Conservation (phyloP, 2,113 vertebrate species). For the Myocastor coypus region DNA sequence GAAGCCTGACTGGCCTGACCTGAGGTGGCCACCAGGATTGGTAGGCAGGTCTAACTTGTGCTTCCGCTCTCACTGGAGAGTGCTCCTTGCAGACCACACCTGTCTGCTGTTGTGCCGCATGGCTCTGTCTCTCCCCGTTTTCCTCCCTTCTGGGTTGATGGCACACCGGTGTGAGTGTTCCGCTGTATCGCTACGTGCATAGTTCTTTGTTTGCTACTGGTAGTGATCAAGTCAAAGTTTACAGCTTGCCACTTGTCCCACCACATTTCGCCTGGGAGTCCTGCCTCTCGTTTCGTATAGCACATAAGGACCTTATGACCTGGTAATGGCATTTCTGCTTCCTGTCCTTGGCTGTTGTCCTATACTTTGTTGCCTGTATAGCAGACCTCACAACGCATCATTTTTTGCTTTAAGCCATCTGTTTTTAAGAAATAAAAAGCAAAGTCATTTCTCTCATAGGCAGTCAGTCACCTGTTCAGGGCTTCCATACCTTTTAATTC, state of each 20-base stretch:
- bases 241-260: not conserved
- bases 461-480: not conserved
- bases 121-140: not conserved
- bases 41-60: not conserved
- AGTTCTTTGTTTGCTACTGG: not conserved
- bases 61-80: not conserved
- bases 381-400: not conserved
- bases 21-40: not conserved
- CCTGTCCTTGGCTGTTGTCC: not conserved
- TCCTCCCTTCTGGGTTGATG: not conserved
- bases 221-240: not conserved
- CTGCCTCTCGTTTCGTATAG: not conserved
- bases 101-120: not conserved
- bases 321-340: not conserved
- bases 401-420: slow-evolving; percentile 21
- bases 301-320: not conserved
- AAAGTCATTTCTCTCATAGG: not conserved
- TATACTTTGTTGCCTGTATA: not conserved
- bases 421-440: slow-evolving; percentile 31
- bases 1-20: not conserved
- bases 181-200: not conserved
- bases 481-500: not conserved
- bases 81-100: not conserved
- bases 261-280: not conserved
- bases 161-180: not conserved